Conservation (phyloP, 2,113 vertebrate species). For the Corydoras maculifer region DNA sequence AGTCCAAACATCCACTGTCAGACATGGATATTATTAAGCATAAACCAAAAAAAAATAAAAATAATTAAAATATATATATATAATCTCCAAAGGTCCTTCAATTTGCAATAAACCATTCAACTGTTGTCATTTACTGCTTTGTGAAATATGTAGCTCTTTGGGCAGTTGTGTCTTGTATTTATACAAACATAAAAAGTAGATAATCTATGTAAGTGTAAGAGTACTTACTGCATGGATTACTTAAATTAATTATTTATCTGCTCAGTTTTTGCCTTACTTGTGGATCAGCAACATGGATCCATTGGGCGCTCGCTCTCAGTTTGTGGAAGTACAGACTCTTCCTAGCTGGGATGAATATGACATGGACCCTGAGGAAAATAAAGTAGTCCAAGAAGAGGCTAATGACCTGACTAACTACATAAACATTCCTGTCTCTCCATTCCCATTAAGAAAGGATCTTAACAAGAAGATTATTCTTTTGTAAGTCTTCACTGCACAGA, state of each 20-base stretch:
- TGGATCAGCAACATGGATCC: slow-evolving; percentile 79
- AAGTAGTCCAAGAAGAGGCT: slow-evolving; percentile 29
- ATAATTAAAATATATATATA: too few species aligned
- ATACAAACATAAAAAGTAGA: too few species aligned
- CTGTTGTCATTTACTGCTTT: too few species aligned
- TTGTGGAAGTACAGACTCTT: slow-evolving; percentile 82
- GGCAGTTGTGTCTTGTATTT: too few species aligned
- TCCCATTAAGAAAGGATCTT: slow-evolving; percentile 79
- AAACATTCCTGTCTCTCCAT: slow-evolving; percentile 72
- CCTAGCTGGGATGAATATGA: slow-evolving; percentile 71
- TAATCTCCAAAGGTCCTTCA: too few species aligned
- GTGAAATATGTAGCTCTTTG: too few species aligned
- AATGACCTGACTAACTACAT: slow-evolving; percentile 49
- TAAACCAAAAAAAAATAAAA: too few species aligned
- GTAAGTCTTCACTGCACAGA: slow-evolving; percentile 63
- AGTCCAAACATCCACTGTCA: too few species aligned
- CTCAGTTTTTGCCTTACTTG: slow-evolving; percentile 1
- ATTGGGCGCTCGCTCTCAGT: slow-evolving; percentile 89
- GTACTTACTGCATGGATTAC: too few species aligned
- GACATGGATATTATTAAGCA: too few species aligned
- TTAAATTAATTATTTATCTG: background rate
- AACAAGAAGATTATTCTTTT: slow-evolving; percentile 86
- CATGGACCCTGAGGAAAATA: slow-evolving; percentile 48
- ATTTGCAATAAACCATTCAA: too few species aligned
- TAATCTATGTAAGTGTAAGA: too few species aligned